Percentiles rank a stretch among this genome's conserved stretches.
phyloP scores from a whole-genome alignment of 2,888 invertebrate species.

The Scaptomyza parva region DNA sequence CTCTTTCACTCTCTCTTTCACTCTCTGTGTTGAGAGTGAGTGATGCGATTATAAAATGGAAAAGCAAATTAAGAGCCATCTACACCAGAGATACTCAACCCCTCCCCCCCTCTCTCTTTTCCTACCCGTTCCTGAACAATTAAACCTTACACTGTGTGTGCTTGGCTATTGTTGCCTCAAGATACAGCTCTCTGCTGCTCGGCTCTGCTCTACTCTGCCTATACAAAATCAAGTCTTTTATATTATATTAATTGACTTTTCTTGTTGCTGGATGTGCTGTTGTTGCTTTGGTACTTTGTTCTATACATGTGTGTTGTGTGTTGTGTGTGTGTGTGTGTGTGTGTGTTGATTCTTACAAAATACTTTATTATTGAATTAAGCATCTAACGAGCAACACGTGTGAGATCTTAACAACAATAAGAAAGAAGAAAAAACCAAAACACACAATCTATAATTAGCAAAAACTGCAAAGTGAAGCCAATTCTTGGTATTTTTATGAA shows the following conservation, averaged over 20 bases:
- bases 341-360: conserved; percentile 54
- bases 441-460: conserved; percentile 6
- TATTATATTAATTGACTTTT: conserved; percentile 50
- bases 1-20: no score
- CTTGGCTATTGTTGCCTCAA: conserved; percentile 5
- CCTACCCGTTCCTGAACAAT: background rate
- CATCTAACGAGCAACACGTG: conserved; percentile 66
- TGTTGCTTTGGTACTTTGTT: conserved; percentile 35
- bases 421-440: background rate
- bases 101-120: background rate
- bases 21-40: no score
- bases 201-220: no score
- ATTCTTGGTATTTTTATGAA: no score
- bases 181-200: no score
- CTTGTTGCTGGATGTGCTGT: conserved; percentile 9
- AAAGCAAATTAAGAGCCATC: conserved; percentile 59
- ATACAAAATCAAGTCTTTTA: conserved; percentile 4
- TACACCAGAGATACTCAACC: background rate
- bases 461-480: no score
- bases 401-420: conserved; percentile 3
- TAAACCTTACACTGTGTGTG: background rate
- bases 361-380: conserved; percentile 56
- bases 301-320: conserved; percentile 25
- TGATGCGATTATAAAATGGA: conserved; percentile 71
- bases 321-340: background rate